These are phyloP conservation scores for Ormyrus nitidulus DNA, from an alignment of 2,888 invertebrate species.

Conservation along the genomic window DNA sequence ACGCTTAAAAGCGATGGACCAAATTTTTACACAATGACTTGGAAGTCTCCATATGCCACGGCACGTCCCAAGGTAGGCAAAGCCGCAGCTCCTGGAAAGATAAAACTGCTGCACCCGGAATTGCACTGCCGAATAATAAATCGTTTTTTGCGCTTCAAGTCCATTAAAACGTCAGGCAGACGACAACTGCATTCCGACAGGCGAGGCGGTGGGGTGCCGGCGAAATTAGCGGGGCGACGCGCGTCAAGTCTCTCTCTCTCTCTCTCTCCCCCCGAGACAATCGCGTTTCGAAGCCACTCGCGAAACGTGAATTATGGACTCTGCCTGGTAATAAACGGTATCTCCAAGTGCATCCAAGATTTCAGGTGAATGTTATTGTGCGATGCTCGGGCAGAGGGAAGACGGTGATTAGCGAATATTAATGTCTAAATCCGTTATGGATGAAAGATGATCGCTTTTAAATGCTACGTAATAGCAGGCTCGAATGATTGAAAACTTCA, in stretches of 20 bases:
- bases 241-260: too few species aligned
- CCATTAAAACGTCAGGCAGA: conserved; percentile 24
- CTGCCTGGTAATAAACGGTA: conserved; percentile 21
- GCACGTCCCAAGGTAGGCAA: neutral
- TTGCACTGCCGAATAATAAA: conserved; percentile 32
- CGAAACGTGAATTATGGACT: conserved; percentile 30
- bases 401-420: too few species aligned
- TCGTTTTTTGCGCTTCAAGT: conserved; percentile 18
- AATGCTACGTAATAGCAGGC: too few species aligned
- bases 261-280: too few species aligned
- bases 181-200: conserved; percentile 16
- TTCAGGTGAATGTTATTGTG: neutral
- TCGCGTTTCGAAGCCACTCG: neutral
- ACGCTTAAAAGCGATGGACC: too few species aligned
- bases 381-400: too few species aligned
- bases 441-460: too few species aligned
- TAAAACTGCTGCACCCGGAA: conserved; percentile 5
- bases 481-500: too few species aligned
- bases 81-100: neutral
- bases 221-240: conserved; percentile 12
- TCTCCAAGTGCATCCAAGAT: conserved; percentile 16
- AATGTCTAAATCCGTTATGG: too few species aligned
- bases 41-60: too few species aligned
- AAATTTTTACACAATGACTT: too few species aligned
- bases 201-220: conserved; percentile 3